phyloP scores from a whole-genome alignment of 2,888 invertebrate species.

The Hypselothyrea guttata region DNA sequence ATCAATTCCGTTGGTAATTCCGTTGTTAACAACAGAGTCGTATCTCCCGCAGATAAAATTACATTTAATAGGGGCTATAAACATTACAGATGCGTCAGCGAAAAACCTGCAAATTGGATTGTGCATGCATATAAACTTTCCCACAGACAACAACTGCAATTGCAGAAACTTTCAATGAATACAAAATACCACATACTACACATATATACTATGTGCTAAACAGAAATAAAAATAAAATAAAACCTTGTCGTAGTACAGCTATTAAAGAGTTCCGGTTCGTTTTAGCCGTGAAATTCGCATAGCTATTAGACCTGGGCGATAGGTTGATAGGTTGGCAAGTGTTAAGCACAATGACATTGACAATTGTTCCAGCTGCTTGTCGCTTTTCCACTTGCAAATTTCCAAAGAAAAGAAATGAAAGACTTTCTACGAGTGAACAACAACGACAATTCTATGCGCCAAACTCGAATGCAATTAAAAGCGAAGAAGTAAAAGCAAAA shows the following conservation, averaged over 20 bases:
- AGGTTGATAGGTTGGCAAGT: conserved; percentile 15
- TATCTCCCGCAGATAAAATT: no score
- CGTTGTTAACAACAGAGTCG: no score
- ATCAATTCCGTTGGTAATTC: no score
- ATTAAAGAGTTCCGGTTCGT: conserved; percentile 40
- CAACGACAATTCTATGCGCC: conserved; percentile 36
- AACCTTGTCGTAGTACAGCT: not conserved
- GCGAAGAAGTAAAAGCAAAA: conserved; percentile 15
- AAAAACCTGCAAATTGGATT: not conserved
- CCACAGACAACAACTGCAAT: conserved; percentile 1
- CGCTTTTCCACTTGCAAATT: conserved; percentile 42
- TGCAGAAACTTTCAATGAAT: not conserved
- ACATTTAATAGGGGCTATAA: no score
- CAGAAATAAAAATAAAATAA: not conserved
- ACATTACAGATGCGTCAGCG: not conserved
- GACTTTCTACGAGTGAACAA: conserved; percentile 58
- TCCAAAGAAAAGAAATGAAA: conserved; percentile 59
- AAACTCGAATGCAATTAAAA: conserved; percentile 43
- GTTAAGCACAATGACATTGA: conserved; percentile 51
- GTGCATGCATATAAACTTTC: not conserved
- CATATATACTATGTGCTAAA: no score
- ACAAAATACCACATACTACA: no score
- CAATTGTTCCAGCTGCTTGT: conserved; percentile 29
- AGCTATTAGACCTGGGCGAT: conserved; percentile 17
- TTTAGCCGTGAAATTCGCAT: conserved; percentile 35